Evolutionary conservation across 2,797 vertebrate species (phyloP), one percentile per base, ranked within the genome.

Genomic region (Lepilemur septentrionalis): DNA sequence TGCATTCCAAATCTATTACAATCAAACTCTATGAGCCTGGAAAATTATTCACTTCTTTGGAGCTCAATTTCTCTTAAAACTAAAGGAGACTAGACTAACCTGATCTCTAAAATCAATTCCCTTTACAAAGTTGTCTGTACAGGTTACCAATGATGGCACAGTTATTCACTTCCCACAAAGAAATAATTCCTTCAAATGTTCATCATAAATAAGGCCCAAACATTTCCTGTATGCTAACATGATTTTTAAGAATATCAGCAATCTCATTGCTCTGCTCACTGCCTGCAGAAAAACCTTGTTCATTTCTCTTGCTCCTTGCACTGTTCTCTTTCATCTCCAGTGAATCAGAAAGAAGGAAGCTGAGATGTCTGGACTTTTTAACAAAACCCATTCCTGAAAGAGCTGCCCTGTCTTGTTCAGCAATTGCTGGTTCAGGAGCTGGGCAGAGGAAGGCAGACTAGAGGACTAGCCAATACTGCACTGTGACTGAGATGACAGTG

Each of bases 61-160:
- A 91, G 8, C 1, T 93, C 48, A 59, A 46, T 76, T 76, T 88
- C 22, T 75, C 61, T 96, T 67, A 78, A 93, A 85, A 92, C 80
- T 59, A 70, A 92, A 43, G 41, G 38, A 70, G 13, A 41, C 10
- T n/a, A 4, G 11, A 65, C 55, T 73, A 93, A 67, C 5, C 43
- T 65, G 15, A 81, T 78, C 35, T 89, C 69, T 35, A 70, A 50
- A 69, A 57, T 50, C 50, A 50, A n/a, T 83, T 87, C 5, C 23
- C 25, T 70, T 79, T 67, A 70, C 32, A 89, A 70, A 80, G n/a
- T 41, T 59, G 12, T 78, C 12, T 89, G 13, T 22, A 79, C 38
- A 61, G 70, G 69, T 55, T 48, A 18, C 4, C 28, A 35, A 25
- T 59, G 72, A 65, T 57, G 9, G 10, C 57, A 59, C 61, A 5